Percentiles rank a stretch among this genome's conserved stretches.
Conservation (phyloP, 2,888 invertebrate species). For the Nymphalis urticae region DNA sequence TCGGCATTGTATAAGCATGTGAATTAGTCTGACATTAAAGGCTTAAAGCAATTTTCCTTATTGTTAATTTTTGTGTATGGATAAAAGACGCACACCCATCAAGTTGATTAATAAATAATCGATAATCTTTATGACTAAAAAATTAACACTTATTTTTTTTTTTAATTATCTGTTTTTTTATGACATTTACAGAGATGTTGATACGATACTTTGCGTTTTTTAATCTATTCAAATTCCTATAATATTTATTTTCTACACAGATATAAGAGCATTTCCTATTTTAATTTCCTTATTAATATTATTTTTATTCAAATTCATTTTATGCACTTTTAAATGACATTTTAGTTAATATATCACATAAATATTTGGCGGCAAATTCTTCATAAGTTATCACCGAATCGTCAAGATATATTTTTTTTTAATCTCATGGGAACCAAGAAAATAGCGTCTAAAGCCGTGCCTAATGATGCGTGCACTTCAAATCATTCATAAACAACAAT, state of each 20-base stretch:
- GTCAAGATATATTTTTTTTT: slow-evolving; percentile 27
- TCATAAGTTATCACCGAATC: not conserved
- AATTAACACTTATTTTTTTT: not conserved
- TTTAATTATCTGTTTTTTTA: slow-evolving; percentile 4
- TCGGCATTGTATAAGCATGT: slow-evolving; percentile 43
- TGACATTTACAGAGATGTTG: not conserved
- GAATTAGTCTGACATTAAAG: slow-evolving; percentile 38
- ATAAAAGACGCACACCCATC: slow-evolving; percentile 8
- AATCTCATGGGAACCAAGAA: slow-evolving; percentile 62
- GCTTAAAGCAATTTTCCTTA: slow-evolving; percentile 31
- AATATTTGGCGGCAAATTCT: not conserved
- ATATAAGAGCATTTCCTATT: too few relatives aligned
- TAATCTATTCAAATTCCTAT: not conserved
- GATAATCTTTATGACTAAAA: not conserved
- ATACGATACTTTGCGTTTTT: not conserved
- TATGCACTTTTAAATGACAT: too few relatives aligned
- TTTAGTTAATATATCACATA: not conserved
- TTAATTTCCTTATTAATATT: too few relatives aligned
- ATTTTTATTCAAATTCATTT: too few relatives aligned
- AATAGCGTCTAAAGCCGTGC: slow-evolving; percentile 62
- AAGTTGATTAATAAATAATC: slow-evolving; percentile 18
- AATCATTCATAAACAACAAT: slow-evolving; percentile 59
- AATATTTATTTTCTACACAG: too few relatives aligned
- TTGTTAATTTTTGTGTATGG: slow-evolving; percentile 22
- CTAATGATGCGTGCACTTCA: slow-evolving; percentile 68